Conservation (phyloP, 2,113 vertebrate species). For the Dermatemys mawii region DNA sequence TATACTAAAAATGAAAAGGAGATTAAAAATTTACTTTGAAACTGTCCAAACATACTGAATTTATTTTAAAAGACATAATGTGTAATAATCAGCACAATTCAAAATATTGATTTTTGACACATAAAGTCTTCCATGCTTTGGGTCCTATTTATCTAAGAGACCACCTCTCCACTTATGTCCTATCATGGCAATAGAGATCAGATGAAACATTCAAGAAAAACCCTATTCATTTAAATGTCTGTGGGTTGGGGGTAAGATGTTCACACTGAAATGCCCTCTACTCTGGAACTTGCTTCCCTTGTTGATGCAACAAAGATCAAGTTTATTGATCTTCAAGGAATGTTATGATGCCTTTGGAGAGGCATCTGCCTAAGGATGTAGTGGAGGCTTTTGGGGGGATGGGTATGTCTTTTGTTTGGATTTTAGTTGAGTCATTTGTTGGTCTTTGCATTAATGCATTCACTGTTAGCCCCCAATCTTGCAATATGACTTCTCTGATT, state of each 20-base stretch:
- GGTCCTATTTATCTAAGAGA: background rate
- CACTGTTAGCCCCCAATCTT: background rate
- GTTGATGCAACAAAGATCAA: background rate
- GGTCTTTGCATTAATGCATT: background rate
- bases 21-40: conserved; percentile 33
- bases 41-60: conserved; percentile 1
- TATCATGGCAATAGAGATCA: background rate
- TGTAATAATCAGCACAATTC: background rate
- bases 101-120: background rate
- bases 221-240: background rate
- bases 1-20: conserved; percentile 31
- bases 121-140: background rate
- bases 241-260: background rate
- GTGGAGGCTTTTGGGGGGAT: background rate
- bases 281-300: background rate
- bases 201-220: background rate
- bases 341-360: background rate
- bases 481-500: background rate
- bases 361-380: background rate
- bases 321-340: background rate
- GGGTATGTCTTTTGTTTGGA: background rate
- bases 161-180: background rate
- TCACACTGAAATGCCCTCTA: background rate
- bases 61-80: conserved; percentile 22
- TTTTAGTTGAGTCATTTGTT: background rate